Evolutionary conservation across 2,113 vertebrate genomes (phyloP), one percentile per base, ranked within the genome.

Genomic region (Machaerirhynchus nigripectus): DNA sequence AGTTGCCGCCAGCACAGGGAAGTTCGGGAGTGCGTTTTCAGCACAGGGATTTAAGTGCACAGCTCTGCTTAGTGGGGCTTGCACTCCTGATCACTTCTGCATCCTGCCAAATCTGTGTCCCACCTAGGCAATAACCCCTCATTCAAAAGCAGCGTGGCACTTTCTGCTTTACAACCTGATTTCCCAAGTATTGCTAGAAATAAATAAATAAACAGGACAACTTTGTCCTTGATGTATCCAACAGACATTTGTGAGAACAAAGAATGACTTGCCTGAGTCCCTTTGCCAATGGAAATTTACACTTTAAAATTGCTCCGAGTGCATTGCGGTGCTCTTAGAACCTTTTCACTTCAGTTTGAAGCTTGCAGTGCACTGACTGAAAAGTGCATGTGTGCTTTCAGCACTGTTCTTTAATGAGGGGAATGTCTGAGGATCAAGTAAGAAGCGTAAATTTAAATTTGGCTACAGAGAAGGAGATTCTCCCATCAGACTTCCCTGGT

Each of bases 281-380:
- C 3, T 94, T 91, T 97, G 95, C 94, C 96, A 95, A 35, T 95
- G 91, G 94, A 95, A 95, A 97, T 95, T 96, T 96, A 92, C 96
- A 95, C 88, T 80, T 96, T 22, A 61, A 53, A 86, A 87, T 82
- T 91, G 74, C 74, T 95, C 53, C 0, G 3, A 84, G 91, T 90
- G 44, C 53, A 84, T 49, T 84, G 77, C 65, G 44, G 53, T 61
- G 89, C 77, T 88, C 75, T 93, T 33, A 79, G 91, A 93, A 96
- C 94, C 91, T 85, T 94, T 89, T 65, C 87, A 87, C 78, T 96
- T 94, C 21, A 42, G n/a, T 74, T 97, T 83, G 57, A 69, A 77
- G 84, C 64, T 93, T 61, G 77, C 71, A 89, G 1, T 65, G 84
- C 71, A 42, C 78, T 83, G 87, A 90, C 61, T 93, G 90, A 85